Base-by-base conservation (phyloP, 2,797 vertebrate species). In the Cetoscarus ocellatus region DNA sequence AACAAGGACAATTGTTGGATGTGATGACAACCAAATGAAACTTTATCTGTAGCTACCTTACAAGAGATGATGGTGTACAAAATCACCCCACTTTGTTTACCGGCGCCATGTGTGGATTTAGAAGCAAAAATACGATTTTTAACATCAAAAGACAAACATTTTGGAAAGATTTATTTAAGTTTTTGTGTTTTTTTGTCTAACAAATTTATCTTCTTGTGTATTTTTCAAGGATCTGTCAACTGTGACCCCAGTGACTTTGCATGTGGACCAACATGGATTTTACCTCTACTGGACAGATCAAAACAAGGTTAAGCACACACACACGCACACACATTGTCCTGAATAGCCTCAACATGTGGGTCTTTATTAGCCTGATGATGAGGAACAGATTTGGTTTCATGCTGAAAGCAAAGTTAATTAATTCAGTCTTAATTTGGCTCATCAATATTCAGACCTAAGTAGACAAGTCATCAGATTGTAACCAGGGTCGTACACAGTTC, bases 261-360 rank as follows among this genome's bases (percentile, higher is more conserved):
- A 83, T 1, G 94, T 95, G 52, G 95, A 95, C 77, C 85, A 88
- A 10, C 91, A 95, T 57, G 95, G 95, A 40, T 94, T 93, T 74
- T 95, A 93, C 85, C 92, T 95, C 9, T 93, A 94, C 86, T 95
- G 95, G 95, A 95, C 91, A 0, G 95, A 95, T 70, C 95, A 94
- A 38, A 95, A 89, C 79, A 95, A 95, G 94, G 95, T 95, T 51
- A 14, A 61, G 19, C 50, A 56, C 5, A 8, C n/a, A 13, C n/a
- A 50, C 17, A 19, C 10, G 66, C 35, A 50, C 42, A 48, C 3
- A 34, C 19, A 18, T 34, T 9, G 27, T 14, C 27, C 34, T 34
- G 0, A 17, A 53, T 49, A 7, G 0, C 34, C 18, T 51, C 17
- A 10, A 17, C 19, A 1, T 10, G n/a, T 54, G 8, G 11, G 18